Base-by-base conservation (phyloP, 1,140 invertebrate genomes). In the Oreohelix idahoensis region DNA sequence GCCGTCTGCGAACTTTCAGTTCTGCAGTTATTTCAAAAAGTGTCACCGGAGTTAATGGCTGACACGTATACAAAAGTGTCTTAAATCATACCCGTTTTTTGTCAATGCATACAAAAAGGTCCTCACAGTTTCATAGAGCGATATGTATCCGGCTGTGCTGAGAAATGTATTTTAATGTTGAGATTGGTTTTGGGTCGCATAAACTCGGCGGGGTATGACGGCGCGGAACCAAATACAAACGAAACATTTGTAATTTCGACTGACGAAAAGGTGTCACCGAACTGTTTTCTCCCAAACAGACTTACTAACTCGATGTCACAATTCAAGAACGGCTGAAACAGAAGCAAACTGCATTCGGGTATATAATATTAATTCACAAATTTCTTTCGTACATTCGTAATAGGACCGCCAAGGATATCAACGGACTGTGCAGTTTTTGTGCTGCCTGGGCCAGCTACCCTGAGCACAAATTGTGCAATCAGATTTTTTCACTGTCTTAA, bases 11-110 rank as follows among this genome's bases (percentile, higher is more conserved):
- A 58, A 58, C 53, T 58, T 32, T 66, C 63, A 29, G 63, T 66
- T 66, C 10, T 32, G 53, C 53, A n/a, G 53, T n/a, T 23, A 66
- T 32, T 66, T 58, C 17, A 8, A 58, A 66, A 66, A 66, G 63
- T 66, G 63, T 66, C 63, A 66, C 63, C 63, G 8, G 17, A 66
- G n/a, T 66, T 66, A 66, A 66, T 35, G n/a, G 63, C 63, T 66
- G 63, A 66, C 63, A 66, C 63, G 63, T 17, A 66, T 66, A 66
- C n/a, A 66, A 66, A 66, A 8, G 63, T 66, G 20, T 32, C 63
- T 66, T 66, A 66, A 66, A 66, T 66, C 63, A 66, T 66, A 8
- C 10, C 63, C 63, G n/a, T 8, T 8, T 66, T 66, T 58, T 66
- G 1, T 29, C 2, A 66, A 23, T 32, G 63, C 29, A 32, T 35